These are phyloP conservation scores for Drosophila nigromelanica DNA, from an alignment of 1,140 invertebrate genomes.

Conservation along the genomic window DNA sequence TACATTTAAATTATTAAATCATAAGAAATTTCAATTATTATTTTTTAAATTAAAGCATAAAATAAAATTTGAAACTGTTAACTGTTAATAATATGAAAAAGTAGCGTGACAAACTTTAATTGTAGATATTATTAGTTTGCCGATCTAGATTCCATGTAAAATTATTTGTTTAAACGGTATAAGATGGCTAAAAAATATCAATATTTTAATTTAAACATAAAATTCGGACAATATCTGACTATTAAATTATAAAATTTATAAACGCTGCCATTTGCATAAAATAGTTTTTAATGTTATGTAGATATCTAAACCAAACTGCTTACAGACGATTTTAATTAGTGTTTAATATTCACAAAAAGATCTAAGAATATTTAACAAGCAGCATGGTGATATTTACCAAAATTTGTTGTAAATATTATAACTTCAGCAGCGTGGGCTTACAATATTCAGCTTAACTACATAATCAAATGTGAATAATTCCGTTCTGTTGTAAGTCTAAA, in stretches of 20 bases:
- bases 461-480: constrained; percentile 13
- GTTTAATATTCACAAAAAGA: background rate
- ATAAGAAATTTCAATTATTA: no score
- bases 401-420: background rate
- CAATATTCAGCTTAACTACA: background rate
- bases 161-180: background rate
- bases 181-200: background rate
- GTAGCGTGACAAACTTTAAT: no score
- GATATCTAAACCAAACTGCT: background rate
- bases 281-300: background rate
- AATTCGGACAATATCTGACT: background rate
- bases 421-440: background rate
- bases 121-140: no score
- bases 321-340: background rate
- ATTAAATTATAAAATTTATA: background rate
- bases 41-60: no score
- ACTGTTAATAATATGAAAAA: no score
- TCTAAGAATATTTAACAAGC: background rate
- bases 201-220: background rate
- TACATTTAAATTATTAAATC: no score
- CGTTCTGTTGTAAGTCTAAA: background rate
- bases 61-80: no score
- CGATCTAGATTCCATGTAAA: background rate
- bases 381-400: no score
- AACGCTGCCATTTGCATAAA: background rate